Base-by-base conservation (phyloP, 2,888 invertebrate species). In the Resseliella maxima region DNA sequence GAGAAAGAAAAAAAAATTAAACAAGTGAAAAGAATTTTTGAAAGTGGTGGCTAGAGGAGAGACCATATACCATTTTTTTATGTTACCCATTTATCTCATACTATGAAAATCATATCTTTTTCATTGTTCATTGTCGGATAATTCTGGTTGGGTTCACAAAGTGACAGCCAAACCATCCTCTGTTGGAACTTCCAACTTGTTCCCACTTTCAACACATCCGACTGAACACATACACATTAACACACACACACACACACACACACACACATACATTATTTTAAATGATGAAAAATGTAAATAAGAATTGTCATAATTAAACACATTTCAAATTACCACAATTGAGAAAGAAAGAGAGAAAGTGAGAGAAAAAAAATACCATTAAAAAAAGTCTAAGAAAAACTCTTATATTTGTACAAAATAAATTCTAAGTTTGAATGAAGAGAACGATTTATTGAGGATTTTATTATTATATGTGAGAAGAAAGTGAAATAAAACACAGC, bases 321-420 rank as follows among this genome's bases (percentile, higher is more conserved):
- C 72, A 72, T 35, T 72, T 72, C 31, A 72, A 72, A 31, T 72
- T 72, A 72, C 59, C 59, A 59, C 59, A 59, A 18, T 12, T 24
- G 0, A 15, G 31, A 72, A 31, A 72, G 15, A 2, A 72, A 27
- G 31, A 72, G 3, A 6, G 31, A 72, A 72, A 31, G 31, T 31
- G 1, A 3, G 24, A 59, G 24, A 59, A 24, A 59, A 50, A 50
- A 50, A 50, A 50, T 3, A 50, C 50, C 2, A 2, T 21, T 50
- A 3, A 59, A 59, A 24, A 59, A 59, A 24, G 12, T 5, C 5
- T 50, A 59, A 72, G 2, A 72, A 31, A 35, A 72, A 72, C 72
- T 72, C 72, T 72, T 72, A 72, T 72, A 72, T 72, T 72, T 72
- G 72, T 72, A 72, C 72, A 72, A 72, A 72, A 72, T 72, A 72